These are phyloP conservation scores for Siphonodentalium dalli DNA, from an alignment of 2,888 invertebrate genomes.

Conservation along the genomic window DNA sequence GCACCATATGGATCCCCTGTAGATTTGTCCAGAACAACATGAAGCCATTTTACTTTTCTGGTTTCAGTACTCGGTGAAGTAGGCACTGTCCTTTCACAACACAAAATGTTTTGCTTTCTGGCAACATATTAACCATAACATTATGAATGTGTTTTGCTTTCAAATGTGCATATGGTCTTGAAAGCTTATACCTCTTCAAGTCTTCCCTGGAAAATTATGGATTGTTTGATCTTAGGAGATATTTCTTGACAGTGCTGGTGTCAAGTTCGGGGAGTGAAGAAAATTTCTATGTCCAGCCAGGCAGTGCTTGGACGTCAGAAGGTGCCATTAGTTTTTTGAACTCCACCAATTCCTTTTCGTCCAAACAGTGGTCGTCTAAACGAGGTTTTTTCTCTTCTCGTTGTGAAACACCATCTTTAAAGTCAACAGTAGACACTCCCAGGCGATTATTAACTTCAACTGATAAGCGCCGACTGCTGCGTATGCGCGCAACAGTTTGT, in stretches of 20 bases:
- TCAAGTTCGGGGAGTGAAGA: too few relatives aligned
- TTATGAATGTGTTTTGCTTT: constrained; percentile 8
- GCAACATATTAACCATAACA: neutral
- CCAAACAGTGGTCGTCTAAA: too few relatives aligned
- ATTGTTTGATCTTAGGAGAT: neutral
- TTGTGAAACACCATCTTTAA: too few relatives aligned
- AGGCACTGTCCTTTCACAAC: constrained; percentile 6
- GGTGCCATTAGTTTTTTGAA: too few relatives aligned
- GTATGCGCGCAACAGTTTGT: too few relatives aligned
- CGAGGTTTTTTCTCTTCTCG: too few relatives aligned
- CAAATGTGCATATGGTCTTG: constrained; percentile 12
- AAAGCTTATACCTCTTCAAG: constrained; percentile 6
- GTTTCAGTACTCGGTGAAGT: constrained; percentile 10
- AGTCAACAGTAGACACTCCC: too few relatives aligned
- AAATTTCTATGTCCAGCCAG: too few relatives aligned
- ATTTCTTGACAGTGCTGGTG: constrained; percentile 7
- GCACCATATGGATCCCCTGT: constrained; percentile 17
- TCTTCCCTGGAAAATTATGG: neutral
- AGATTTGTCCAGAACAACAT: constrained; percentile 8
- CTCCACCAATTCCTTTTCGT: too few relatives aligned
- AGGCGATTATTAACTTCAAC: too few relatives aligned
- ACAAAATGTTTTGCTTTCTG: constrained; percentile 3
- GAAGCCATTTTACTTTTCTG: constrained; percentile 2
- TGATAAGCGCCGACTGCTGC: too few relatives aligned
- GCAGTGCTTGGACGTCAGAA: too few relatives aligned